Conservation (phyloP, 2,113 vertebrate genomes). For the Ptilonorhynchus violaceus region DNA sequence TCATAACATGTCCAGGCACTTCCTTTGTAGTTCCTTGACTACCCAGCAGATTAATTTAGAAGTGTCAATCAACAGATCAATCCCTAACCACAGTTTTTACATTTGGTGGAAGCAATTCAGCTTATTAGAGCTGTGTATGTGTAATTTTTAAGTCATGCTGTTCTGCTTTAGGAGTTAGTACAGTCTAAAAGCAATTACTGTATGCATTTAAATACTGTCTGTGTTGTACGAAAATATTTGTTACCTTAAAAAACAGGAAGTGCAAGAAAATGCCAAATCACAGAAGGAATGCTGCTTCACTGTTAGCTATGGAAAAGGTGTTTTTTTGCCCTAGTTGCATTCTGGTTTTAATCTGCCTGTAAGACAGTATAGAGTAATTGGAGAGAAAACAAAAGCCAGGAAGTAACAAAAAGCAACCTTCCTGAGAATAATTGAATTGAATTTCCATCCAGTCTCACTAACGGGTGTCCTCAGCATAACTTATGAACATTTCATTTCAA, state of each 20-base stretch:
- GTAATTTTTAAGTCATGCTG: background rate
- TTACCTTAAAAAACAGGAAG: background rate
- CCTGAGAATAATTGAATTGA: constrained; percentile 37
- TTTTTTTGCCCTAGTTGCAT: background rate
- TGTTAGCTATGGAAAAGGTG: background rate
- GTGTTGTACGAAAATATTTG: background rate
- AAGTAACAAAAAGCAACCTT: constrained; percentile 31
- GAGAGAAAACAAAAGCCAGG: constrained; percentile 11
- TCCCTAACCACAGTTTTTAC: background rate
- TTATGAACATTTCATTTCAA: constrained; percentile 63
- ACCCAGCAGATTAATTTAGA: background rate
- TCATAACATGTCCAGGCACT: fast-evolving
- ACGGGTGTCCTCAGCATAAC: constrained; percentile 51
- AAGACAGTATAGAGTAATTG: background rate
- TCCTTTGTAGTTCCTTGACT: background rate
- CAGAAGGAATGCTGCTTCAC: background rate
- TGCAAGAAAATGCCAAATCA: background rate
- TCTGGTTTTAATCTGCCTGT: background rate
- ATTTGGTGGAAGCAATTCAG: background rate
- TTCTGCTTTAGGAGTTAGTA: background rate
- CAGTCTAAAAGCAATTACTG: background rate
- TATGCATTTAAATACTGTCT: background rate
- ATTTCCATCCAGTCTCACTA: constrained; percentile 50
- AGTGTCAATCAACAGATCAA: background rate
- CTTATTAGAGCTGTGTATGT: background rate